Evolutionary conservation across 1,140 invertebrate species (phyloP).

Genomic region (Cyphomyrmex costatus): DNA sequence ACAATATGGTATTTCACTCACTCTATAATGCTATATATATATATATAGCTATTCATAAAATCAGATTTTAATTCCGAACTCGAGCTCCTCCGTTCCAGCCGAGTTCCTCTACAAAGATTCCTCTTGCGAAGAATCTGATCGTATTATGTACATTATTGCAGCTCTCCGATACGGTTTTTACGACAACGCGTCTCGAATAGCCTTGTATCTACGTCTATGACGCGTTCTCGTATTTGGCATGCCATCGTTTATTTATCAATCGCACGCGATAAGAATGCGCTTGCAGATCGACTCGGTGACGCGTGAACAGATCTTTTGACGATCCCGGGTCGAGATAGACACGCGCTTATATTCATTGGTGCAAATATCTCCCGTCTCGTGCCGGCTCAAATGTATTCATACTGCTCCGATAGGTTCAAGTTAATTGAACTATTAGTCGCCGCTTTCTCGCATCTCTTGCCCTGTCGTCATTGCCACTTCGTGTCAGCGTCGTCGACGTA

Average conservation of each 20-base stretch:
- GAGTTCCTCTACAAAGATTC: neutral
- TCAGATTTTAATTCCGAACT: constrained; percentile 1
- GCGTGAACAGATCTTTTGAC: neutral
- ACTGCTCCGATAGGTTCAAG: neutral
- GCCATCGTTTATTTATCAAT: constrained; percentile 30
- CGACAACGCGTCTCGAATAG: neutral
- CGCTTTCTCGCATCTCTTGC: neutral
- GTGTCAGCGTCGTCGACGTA: neutral
- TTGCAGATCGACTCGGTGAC: constrained; percentile 8
- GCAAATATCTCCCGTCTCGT: neutral
- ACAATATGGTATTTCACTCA: neutral
- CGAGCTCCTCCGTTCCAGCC: neutral
- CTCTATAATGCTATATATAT: neutral
- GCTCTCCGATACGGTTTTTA: neutral
- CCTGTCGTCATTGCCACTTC: neutral
- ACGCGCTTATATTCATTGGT: neutral
- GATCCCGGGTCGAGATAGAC: neutral
- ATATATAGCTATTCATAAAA: neutral
- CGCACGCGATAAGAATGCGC: constrained; percentile 17
- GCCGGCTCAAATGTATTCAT: constrained; percentile 44
- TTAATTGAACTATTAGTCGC: constrained; percentile 53
- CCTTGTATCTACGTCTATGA: neutral
- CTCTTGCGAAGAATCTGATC: neutral
- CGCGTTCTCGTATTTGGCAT: constrained; percentile 27
- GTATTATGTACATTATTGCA: constrained; percentile 6